Conservation (phyloP, 2,113 vertebrate species). For the Chaetops frenatus region DNA sequence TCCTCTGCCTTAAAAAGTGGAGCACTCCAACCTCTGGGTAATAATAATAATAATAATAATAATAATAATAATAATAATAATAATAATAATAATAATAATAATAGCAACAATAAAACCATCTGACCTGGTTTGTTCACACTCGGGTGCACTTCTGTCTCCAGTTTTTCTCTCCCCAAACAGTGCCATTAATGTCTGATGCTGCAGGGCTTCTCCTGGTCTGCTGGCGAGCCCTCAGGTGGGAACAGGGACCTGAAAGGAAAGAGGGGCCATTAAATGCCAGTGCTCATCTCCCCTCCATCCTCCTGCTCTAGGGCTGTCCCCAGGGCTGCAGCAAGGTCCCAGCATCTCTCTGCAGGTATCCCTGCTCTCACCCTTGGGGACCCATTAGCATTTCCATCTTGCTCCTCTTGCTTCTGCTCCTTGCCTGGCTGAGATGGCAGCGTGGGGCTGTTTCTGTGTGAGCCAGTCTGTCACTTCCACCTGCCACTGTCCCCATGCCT, state of each 20-base stretch:
- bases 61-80: background rate
- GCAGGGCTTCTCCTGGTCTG: background rate
- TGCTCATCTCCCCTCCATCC: background rate
- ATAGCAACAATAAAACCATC: background rate
- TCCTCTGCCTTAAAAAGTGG: background rate
- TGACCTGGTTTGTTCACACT: background rate
- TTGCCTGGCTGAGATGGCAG: background rate
- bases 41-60: background rate
- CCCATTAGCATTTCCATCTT: background rate
- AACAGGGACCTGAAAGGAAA: background rate
- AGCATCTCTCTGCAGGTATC: background rate
- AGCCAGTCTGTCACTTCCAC: background rate
- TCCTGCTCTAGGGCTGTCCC: background rate
- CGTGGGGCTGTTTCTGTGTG: background rate
- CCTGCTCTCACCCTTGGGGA: background rate
- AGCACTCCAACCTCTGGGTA: background rate
- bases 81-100: background rate
- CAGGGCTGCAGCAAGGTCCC: background rate
- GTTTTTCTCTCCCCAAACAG: background rate
- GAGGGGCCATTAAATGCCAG: background rate
- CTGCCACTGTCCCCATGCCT: background rate
- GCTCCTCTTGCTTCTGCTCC: background rate
- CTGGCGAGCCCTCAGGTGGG: background rate
- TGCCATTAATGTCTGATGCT: background rate
- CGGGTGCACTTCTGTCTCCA: background rate